Percentiles rank a stretch among this genome's conserved stretches.
Conservation (phyloP, 2,888 invertebrate species). For the Spodoptera exigua region DNA sequence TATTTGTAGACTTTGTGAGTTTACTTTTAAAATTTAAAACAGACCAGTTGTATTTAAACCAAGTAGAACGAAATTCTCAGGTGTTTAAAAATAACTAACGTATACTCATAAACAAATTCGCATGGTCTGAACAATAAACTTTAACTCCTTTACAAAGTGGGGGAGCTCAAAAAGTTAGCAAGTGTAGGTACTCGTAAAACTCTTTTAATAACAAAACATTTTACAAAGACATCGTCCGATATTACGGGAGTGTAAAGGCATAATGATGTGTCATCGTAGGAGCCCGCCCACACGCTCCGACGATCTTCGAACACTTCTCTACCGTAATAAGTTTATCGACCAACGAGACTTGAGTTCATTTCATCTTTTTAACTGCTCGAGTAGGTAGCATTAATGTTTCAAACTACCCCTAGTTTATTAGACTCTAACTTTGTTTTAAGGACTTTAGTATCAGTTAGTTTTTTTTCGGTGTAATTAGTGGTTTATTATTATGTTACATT, state of each 20-base stretch:
- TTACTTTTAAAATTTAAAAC: too few relatives aligned
- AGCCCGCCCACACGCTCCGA: conserved; percentile 71
- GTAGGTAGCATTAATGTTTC: conserved; percentile 58
- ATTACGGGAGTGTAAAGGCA: conserved; percentile 57
- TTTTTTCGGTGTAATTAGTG: conserved; percentile 10
- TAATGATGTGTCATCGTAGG: conserved; percentile 78
- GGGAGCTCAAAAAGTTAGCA: conserved; percentile 42
- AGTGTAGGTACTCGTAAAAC: conserved; percentile 35
- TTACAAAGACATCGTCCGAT: conserved; percentile 49
- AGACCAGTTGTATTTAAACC: too few relatives aligned
- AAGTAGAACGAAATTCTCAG: too few relatives aligned
- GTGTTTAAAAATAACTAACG: background rate
- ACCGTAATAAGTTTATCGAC: conserved; percentile 79
- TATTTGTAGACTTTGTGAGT: too few relatives aligned
- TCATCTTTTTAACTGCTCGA: conserved; percentile 60
- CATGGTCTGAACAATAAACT: conserved; percentile 15
- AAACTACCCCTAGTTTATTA: conserved; percentile 47
- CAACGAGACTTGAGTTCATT: conserved; percentile 66
- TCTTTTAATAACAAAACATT: conserved; percentile 55
- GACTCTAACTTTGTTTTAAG: conserved; percentile 39
- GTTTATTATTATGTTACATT: background rate
- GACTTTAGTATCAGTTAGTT: conserved; percentile 3
- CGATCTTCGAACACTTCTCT: conserved; percentile 74
- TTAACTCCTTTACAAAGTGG: conserved; percentile 29
- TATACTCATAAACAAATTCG: conserved; percentile 19